phyloP scores from a whole-genome alignment of 2,888 invertebrate genomes.

The Sinhomidia bicolor region DNA sequence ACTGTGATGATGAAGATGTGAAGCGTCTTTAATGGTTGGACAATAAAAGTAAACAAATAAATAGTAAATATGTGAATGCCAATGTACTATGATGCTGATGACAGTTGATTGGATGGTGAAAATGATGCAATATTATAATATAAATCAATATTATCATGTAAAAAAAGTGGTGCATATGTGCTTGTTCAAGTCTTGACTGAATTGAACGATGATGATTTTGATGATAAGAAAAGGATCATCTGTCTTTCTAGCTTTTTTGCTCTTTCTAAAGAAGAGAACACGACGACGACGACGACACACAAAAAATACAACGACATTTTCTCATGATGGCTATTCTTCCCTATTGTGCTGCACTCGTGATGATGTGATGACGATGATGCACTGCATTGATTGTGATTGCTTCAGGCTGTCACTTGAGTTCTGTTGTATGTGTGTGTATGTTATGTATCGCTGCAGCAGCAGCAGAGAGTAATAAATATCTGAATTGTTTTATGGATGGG shows the following conservation, averaged over 20 bases:
- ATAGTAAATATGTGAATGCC: neutral
- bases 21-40: neutral
- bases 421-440: neutral
- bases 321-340: slow-evolving; percentile 8
- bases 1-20: neutral
- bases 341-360: slow-evolving; percentile 20
- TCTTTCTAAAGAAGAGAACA: neutral
- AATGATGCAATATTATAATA: slow-evolving; percentile 33
- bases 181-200: too few relatives aligned
- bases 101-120: slow-evolving; percentile 4
- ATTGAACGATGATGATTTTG: neutral
- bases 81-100: neutral
- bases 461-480: slow-evolving; percentile 50
- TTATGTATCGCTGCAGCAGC: too few relatives aligned
- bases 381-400: slow-evolving; percentile 44
- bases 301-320: slow-evolving; percentile 29
- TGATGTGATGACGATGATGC: slow-evolving; percentile 1
- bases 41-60: slow-evolving; percentile 2
- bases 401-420: slow-evolving; percentile 42
- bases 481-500: slow-evolving; percentile 61
- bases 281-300: slow-evolving; percentile 5
- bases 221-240: slow-evolving; percentile 39
- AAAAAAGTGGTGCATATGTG: too few relatives aligned
- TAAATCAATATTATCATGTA: slow-evolving; percentile 8
- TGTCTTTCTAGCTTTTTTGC: slow-evolving; percentile 20